Evolutionary conservation across 2,797 vertebrate species (phyloP).

Genomic region (Xenops minutus): DNA sequence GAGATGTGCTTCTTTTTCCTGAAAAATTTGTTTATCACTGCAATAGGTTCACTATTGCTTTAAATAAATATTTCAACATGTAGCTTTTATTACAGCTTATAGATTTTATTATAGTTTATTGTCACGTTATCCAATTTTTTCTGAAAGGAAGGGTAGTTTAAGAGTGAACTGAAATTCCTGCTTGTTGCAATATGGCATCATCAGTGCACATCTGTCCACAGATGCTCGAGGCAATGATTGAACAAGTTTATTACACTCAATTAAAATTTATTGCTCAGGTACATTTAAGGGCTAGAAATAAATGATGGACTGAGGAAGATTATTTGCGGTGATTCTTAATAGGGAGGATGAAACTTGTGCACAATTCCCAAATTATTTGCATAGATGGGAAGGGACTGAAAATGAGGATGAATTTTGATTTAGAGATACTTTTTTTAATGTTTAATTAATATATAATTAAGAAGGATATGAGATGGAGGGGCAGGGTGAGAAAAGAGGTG

Average conservation of each 20-base stretch:
- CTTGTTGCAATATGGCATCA: background rate
- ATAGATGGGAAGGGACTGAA: background rate
- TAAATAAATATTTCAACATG: background rate
- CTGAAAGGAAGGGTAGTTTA: background rate
- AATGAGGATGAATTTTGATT: background rate
- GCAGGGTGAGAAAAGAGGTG: background rate
- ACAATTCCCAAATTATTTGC: background rate
- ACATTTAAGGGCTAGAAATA: background rate
- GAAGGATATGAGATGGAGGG: background rate
- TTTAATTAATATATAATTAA: background rate
- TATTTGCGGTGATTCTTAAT: background rate
- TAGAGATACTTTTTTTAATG: rapidly evolving
- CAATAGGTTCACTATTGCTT: background rate
- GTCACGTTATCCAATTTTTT: background rate
- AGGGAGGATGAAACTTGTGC: background rate
- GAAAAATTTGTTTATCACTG: background rate
- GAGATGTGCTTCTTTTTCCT: background rate
- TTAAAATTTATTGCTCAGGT: constrained; percentile 26
- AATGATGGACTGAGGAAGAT: background rate
- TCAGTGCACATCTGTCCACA: constrained; percentile 1
- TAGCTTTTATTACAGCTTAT: background rate
- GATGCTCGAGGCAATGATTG: background rate
- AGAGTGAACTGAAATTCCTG: background rate
- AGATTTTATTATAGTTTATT: background rate
- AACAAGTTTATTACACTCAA: background rate